Evolutionary conservation across 2,888 invertebrate genomes (phyloP).

Genomic region (Cephus sareptanus): DNA sequence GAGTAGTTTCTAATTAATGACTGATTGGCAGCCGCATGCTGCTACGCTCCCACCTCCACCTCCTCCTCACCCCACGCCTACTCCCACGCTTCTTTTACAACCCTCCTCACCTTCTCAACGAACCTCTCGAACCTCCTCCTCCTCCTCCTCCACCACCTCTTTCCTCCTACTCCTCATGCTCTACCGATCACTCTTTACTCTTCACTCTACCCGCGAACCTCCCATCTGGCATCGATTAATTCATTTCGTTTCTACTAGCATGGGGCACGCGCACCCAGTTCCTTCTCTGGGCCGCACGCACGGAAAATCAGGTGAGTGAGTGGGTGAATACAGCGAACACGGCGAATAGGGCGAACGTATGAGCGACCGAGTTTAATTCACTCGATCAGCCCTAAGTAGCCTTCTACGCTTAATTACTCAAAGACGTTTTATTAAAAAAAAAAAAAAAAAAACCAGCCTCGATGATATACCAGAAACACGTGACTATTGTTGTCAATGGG

Average conservation of each 20-base stretch:
- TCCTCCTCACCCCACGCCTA: conserved; percentile 14
- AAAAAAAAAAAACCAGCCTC: no score
- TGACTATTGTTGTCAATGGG: no score
- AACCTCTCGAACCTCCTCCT: conserved; percentile 14
- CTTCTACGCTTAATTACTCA: no score
- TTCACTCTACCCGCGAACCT: background rate
- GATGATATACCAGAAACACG: no score
- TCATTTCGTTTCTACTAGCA: conserved; percentile 5
- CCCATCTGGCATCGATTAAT: conserved; percentile 12
- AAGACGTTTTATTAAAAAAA: no score
- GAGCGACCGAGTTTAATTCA: conserved; percentile 2
- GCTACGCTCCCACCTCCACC: conserved; percentile 22
- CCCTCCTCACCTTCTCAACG: conserved; percentile 32
- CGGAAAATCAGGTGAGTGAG: conserved; percentile 6
- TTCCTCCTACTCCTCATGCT: background rate
- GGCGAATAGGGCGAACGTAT: background rate
- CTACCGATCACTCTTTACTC: background rate
- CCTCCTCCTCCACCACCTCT: background rate
- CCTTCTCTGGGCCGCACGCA: conserved; percentile 8
- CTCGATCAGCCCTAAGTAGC: no score
- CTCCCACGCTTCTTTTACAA: conserved; percentile 37
- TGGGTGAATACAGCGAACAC: background rate
- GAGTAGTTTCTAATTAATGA: conserved; percentile 56
- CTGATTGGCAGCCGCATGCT: conserved; percentile 46
- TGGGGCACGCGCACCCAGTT: conserved; percentile 8